Base-by-base conservation (phyloP, 2,888 invertebrate species). In the Dorcus hopei region DNA sequence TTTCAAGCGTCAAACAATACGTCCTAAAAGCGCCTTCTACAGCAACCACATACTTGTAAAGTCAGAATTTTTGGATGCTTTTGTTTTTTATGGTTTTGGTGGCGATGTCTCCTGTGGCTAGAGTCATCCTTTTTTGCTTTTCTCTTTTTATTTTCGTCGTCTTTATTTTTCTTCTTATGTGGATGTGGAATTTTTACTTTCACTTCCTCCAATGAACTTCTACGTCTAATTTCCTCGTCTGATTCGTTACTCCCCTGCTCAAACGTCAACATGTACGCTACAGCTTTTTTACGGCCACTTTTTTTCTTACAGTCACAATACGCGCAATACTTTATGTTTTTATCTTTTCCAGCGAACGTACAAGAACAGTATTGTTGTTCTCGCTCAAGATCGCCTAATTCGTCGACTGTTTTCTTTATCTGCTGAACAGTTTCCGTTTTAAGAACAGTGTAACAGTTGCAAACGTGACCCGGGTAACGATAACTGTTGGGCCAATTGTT, bases 381-480 rank as follows among this genome's bases (percentile, higher is more conserved):
- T 7, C 49, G 51, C 59, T 62, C 63, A 39, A 73, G 68, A 23
- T 79, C 76, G 38, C 80, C 79, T 54, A 77, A 74, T 61, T 79
- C 78, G 3, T 80, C 74, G 68, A 70, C 79, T 76, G 66, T 62
- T 14, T 56, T 50, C 39, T 59, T 58, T 9, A 62, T 67, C 49
- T 63, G 52, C 9, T 64, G 38, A 26, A 63, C 41, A n/a, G 58
- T 58, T 52, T 52, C 52, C 2, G 54, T 58, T 56, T 58, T 57
- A n/a, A 60, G 11, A 4, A 54, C 7, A 5, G 58, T 58, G 40
- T 61, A 58, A 54, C 67, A 68, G 2, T 54, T 59, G 52, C 68
- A 68, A 45, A 61, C 54, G 49, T 70, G 66, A 11, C 63, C 64
- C 0, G 67, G 65, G 45, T 61, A 57, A 7, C 59, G 59, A 7